These are phyloP conservation scores for Hiodon tergisus DNA, from an alignment of 2,113 vertebrate genomes.

Conservation along the genomic window DNA sequence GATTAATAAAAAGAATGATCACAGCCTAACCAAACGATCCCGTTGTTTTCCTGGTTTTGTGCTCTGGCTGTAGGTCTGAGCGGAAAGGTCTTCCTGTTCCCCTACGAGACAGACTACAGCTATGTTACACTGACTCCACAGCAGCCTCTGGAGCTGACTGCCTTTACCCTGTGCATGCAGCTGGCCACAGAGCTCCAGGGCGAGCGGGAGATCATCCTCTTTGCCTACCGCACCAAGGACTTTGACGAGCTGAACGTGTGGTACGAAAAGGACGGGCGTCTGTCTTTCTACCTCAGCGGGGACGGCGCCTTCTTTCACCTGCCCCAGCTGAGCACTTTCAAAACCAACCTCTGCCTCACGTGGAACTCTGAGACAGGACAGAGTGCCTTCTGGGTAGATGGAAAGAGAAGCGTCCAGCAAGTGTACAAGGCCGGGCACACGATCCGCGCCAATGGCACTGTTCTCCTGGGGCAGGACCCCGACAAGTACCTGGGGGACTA, in stretches of 20 bases:
- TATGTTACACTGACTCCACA: conserved; percentile 59
- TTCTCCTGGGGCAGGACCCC: conserved; percentile 65
- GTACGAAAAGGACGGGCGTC: conserved; percentile 59
- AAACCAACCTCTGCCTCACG: conserved; percentile 67
- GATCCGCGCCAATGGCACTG: conserved; percentile 55
- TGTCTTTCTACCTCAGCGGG: conserved; percentile 61
- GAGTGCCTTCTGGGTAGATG: conserved; percentile 61
- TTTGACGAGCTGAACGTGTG: conserved; percentile 69
- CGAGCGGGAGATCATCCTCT: conserved; percentile 64
- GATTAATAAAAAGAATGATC: neutral
- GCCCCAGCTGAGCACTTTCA: conserved; percentile 58
- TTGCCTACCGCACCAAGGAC: conserved; percentile 65
- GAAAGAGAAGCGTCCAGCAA: conserved; percentile 62
- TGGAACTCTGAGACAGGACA: conserved; percentile 64
- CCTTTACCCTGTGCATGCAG: conserved; percentile 68
- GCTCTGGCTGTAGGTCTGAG: conserved; percentile 49
- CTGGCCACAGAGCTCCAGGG: conserved; percentile 61
- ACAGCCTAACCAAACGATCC: neutral
- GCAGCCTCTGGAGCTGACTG: conserved; percentile 56
- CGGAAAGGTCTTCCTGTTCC: conserved; percentile 64
- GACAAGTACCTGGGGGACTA: conserved; percentile 56
- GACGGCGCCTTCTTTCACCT: conserved; percentile 57
- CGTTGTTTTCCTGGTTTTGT: neutral
- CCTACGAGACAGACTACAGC: conserved; percentile 66
- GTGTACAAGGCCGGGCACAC: conserved; percentile 61